Evolutionary conservation across 1,140 invertebrate genomes (phyloP), one percentile per base, ranked within the genome.

Genomic region (Psix sp.): DNA sequence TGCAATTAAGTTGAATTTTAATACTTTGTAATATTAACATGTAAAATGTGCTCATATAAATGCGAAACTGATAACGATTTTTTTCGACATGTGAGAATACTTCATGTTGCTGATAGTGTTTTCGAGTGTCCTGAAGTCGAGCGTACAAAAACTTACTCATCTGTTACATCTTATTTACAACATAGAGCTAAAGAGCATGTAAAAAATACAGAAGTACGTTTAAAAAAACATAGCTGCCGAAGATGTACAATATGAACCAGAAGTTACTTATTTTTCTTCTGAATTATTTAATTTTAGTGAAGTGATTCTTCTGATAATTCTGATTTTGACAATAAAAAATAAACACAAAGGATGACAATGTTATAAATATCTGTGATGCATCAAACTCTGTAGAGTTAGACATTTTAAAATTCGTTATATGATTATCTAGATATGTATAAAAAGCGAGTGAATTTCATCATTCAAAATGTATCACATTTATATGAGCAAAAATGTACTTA

Each of bases 11-110:
- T 40, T 39, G 3, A n/a, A n/a, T n/a, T n/a, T n/a, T n/a, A n/a
- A n/a, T n/a, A n/a, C n/a, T n/a, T n/a, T n/a, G n/a, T n/a, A 17
- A 52, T 52, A 21, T 40, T 39, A 7, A 11, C 9, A 10, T 52
- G 49, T 40, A 52, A 52, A 21, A 11, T 29, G 20, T 52, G 49
- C 35, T 52, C 49, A 29, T 52, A 52, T 31, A 39, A 39, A 29
- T 52, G 26, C 31, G 29, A 20, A 13, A 52, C 36, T 26, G 40
- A 40, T 15, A 10, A 39, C 3, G 49, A 39, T 26, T 52, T 20
- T 20, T 26, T 39, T 39, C 35, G 17, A 26, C 49, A 52, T 14
- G 49, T 52, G 17, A 38, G 49, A 52, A 5, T 52, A 26, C 13
- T 39, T 39, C 35, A 52, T 26, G 14, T 2, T 10, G 13, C 2